A percentile compares a stretch with the other conserved stretches of the same genome.
Conservation (phyloP, 2,113 vertebrate species). For the Pomatostomus ruficeps region DNA sequence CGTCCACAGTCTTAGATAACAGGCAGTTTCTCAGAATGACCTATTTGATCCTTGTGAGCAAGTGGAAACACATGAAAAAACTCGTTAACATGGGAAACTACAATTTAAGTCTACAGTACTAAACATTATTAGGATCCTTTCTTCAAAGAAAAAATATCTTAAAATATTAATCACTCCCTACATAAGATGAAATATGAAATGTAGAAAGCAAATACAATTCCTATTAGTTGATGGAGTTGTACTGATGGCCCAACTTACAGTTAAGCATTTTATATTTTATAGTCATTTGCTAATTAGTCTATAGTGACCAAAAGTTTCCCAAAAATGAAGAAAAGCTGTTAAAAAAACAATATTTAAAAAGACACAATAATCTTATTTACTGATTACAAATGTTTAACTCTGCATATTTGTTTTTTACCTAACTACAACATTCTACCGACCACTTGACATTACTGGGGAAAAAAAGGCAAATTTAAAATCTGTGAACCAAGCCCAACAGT, state of each 20-base stretch:
- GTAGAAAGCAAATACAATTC: not conserved
- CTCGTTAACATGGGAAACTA: not conserved
- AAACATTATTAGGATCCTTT: not conserved
- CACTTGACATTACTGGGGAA: rapidly evolving
- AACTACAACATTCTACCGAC: not conserved
- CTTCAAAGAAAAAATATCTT: not conserved
- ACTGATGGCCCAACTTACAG: not conserved
- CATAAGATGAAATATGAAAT: not conserved
- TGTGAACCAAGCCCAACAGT: not conserved
- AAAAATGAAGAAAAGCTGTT: not conserved
- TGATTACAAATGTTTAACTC: not conserved
- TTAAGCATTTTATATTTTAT: not conserved
- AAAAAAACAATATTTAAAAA: not conserved
- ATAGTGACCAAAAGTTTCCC: not conserved
- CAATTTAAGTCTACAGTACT: not conserved
- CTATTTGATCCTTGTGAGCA: not conserved
- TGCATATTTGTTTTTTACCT: not conserved
- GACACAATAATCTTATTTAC: not conserved
- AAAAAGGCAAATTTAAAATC: not conserved
- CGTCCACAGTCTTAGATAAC: not conserved
- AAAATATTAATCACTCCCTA: not conserved
- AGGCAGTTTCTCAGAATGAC: not conserved
- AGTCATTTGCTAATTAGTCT: not conserved
- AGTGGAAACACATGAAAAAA: not conserved
- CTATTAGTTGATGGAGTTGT: not conserved